Conservation (phyloP, 2,113 vertebrate genomes). For the Calyptomena viridis region DNA sequence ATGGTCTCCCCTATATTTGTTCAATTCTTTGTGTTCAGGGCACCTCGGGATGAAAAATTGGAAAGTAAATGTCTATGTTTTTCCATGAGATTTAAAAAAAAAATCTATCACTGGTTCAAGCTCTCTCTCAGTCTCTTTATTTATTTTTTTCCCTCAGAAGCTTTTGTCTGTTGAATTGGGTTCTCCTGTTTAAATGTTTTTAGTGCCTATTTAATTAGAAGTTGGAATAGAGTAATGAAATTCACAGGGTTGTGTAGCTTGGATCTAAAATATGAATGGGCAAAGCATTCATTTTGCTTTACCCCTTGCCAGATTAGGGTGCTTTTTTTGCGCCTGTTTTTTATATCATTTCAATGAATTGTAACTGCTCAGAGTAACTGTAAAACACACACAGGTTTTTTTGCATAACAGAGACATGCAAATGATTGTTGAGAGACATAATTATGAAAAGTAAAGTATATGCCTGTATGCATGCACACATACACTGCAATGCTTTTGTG, state of each 20-base stretch:
- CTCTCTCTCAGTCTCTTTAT: neutral
- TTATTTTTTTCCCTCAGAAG: constrained; percentile 45
- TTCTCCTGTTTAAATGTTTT: constrained; percentile 60
- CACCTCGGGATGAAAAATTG: neutral
- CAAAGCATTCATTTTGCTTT: constrained; percentile 3
- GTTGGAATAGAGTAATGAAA: constrained; percentile 60
- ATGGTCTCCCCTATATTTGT: neutral
- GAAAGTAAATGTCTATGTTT: neutral
- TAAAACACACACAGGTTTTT: constrained; percentile 14
- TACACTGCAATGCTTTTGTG: neutral
- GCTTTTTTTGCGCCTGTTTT: constrained; percentile 38
- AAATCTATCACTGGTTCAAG: neutral
- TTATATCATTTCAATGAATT: constrained; percentile 64
- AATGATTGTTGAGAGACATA: constrained; percentile 48
- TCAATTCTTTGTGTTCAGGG: neutral
- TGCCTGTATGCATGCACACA: neutral
- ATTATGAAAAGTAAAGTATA: constrained; percentile 37
- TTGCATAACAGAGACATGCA: constrained; percentile 58
- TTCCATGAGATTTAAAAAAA: neutral
- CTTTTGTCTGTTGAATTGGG: constrained; percentile 50
- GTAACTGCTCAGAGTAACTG: constrained; percentile 46
- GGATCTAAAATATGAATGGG: constrained; percentile 21
- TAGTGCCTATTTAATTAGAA: constrained; percentile 74
- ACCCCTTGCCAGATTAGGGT: constrained; percentile 38
- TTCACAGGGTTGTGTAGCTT: constrained; percentile 44